Percentiles rank a stretch among this genome's conserved stretches.
phyloP scores from a whole-genome alignment of 1,140 invertebrate genomes.

The Teleopsis dalmanni region DNA sequence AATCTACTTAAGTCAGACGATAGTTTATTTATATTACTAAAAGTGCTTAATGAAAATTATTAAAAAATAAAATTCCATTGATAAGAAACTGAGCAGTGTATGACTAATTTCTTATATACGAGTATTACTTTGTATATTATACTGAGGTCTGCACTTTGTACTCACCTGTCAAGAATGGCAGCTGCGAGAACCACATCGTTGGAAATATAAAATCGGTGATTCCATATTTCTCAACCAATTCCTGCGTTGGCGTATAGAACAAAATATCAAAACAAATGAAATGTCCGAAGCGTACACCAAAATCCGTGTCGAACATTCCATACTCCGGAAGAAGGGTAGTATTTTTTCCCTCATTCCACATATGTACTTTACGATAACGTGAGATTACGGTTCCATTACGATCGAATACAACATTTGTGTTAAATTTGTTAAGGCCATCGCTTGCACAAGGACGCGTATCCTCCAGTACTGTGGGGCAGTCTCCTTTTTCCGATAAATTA shows the following conservation, averaged over 20 bases:
- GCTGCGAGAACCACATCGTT: slow-evolving; percentile 64
- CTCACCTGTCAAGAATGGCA: slow-evolving; percentile 60
- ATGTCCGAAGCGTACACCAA: slow-evolving; percentile 71
- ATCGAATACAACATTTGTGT: slow-evolving; percentile 67
- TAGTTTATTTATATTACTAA: too few relatives aligned
- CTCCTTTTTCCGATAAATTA: slow-evolving; percentile 60
- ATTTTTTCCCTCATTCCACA: slow-evolving; percentile 47
- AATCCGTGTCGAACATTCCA: slow-evolving; percentile 66
- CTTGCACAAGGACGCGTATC: slow-evolving; percentile 30
- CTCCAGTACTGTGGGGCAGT: slow-evolving; percentile 45
- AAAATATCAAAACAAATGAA: slow-evolving; percentile 74
- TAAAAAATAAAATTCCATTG: too few relatives aligned
- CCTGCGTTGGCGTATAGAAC: slow-evolving; percentile 52
- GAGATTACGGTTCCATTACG: slow-evolving; percentile 49
- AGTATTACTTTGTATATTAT: too few relatives aligned
- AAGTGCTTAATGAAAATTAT: too few relatives aligned
- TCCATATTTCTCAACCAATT: slow-evolving; percentile 23
- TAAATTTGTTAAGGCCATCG: slow-evolving; percentile 52
- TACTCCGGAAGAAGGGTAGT: slow-evolving; percentile 38
- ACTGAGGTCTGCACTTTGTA: too few relatives aligned
- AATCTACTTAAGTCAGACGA: too few relatives aligned
- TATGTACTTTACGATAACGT: slow-evolving; percentile 69
- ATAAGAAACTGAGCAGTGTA: too few relatives aligned
- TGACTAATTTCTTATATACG: too few relatives aligned
- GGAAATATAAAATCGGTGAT: slow-evolving; percentile 64